Conservation (phyloP, 2,113 vertebrate species). For the Nothobranchius kuhntae region DNA sequence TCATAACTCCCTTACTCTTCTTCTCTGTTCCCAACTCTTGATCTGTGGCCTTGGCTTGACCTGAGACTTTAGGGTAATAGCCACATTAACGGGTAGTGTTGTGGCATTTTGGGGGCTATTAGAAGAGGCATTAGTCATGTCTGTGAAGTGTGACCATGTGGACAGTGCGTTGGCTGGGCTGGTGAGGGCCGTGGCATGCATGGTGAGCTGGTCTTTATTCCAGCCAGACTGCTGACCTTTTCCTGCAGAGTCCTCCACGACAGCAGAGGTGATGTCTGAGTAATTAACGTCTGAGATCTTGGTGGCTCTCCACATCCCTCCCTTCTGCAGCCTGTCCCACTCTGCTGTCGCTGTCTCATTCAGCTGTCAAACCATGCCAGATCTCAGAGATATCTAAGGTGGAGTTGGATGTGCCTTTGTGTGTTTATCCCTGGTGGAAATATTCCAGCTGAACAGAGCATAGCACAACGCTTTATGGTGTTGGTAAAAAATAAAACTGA, state of each 20-base stretch:
- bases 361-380: constrained; percentile 30
- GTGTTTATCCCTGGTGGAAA: constrained; percentile 21
- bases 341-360: constrained; percentile 36
- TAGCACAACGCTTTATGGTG: constrained; percentile 2
- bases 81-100: constrained; percentile 33
- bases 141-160: constrained; percentile 49
- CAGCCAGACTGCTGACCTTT: constrained; percentile 73
- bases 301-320: constrained; percentile 11
- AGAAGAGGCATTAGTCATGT: constrained; percentile 64
- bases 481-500: constrained; percentile 21
- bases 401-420: constrained; percentile 20
- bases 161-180: not conserved
- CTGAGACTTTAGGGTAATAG: constrained; percentile 23
- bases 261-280: constrained; percentile 55
- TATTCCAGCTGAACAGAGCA: constrained; percentile 12
- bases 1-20: not conserved
- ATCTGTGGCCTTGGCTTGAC: constrained; percentile 18
- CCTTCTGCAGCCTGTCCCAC: not conserved
- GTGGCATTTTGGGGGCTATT: constrained; percentile 58
- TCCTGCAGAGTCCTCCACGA: constrained; percentile 36
- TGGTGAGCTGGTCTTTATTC: constrained; percentile 52
- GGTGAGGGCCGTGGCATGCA: constrained; percentile 53
- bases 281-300: constrained; percentile 64
- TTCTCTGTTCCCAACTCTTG: not conserved
- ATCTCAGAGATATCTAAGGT: constrained; percentile 11